Evolutionary conservation across 2,797 vertebrate species (phyloP).

Genomic region (Myripristis murdjan): DNA sequence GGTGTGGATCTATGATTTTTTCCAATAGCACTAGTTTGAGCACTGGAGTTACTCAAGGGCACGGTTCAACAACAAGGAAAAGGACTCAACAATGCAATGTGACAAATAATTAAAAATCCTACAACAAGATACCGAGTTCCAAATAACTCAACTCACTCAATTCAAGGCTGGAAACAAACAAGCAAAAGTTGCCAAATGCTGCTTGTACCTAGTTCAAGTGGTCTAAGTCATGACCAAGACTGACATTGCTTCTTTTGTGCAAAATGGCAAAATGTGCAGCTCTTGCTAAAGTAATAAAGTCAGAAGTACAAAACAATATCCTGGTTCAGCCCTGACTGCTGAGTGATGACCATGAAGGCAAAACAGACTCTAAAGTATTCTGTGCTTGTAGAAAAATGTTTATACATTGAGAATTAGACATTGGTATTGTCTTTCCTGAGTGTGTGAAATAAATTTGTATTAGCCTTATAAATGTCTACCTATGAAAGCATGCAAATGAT

Average conservation of each 20-base stretch:
- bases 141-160: not conserved
- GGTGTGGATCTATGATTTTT: slow-evolving; percentile 38
- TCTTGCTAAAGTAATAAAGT: not conserved
- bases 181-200: too few species aligned
- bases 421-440: too few species aligned
- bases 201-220: not conserved
- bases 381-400: too few species aligned
- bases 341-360: slow-evolving; percentile 26
- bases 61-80: slow-evolving; percentile 28
- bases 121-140: slow-evolving; percentile 1
- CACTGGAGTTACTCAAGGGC: slow-evolving; percentile 31
- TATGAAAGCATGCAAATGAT: too few species aligned
- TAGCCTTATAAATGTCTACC: too few species aligned
- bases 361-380: too few species aligned
- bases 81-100: slow-evolving; percentile 29
- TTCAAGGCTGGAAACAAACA: slow-evolving; percentile 11
- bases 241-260: not conserved
- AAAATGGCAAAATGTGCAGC: slow-evolving; percentile 2
- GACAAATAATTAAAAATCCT: slow-evolving; percentile 32
- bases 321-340: not conserved
- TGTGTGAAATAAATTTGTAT: too few species aligned
- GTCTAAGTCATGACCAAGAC: not conserved
- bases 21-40: slow-evolving; percentile 35
- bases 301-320: slow-evolving; percentile 4
- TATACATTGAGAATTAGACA: too few species aligned